phyloP scores from a whole-genome alignment of 2,113 vertebrate genomes.

The Girardinichthys multiradiatus region DNA sequence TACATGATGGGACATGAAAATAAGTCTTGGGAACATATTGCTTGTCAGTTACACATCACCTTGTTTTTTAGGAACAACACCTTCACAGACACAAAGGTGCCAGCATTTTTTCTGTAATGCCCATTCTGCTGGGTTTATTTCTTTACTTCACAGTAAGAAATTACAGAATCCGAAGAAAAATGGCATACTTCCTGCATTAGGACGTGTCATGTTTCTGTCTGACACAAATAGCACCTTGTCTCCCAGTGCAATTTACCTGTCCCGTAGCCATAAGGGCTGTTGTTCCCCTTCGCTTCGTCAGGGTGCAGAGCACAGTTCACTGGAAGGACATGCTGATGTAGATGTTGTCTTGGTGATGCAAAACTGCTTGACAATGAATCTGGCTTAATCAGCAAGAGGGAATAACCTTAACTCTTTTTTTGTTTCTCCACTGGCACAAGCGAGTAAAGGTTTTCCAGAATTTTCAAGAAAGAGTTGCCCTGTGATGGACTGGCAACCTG shows the following conservation, averaged over 20 bases:
- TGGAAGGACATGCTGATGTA: slow-evolving; percentile 78
- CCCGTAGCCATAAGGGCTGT: slow-evolving; percentile 70
- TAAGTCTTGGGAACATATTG: slow-evolving; percentile 54
- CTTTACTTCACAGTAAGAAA: slow-evolving; percentile 56
- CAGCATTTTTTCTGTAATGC: slow-evolving; percentile 48
- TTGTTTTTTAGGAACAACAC: slow-evolving; percentile 49
- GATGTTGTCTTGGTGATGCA: slow-evolving; percentile 73
- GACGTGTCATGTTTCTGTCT: slow-evolving; percentile 72
- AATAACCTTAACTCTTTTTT: not conserved
- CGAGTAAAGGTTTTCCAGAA: slow-evolving; percentile 24
- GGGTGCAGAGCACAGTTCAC: slow-evolving; percentile 76
- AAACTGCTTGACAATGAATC: slow-evolving; percentile 48
- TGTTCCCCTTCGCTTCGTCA: slow-evolving; percentile 69
- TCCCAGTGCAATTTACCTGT: slow-evolving; percentile 71
- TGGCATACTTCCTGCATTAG: slow-evolving; percentile 67
- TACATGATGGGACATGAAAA: slow-evolving; percentile 62
- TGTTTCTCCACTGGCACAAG: not conserved
- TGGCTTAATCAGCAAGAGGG: slow-evolving; percentile 8
- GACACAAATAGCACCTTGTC: slow-evolving; percentile 59
- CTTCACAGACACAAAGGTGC: slow-evolving; percentile 58
- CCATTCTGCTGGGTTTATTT: slow-evolving; percentile 58
- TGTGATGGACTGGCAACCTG: too few species aligned
- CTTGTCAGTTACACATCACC: slow-evolving; percentile 67
- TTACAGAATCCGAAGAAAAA: slow-evolving; percentile 21
- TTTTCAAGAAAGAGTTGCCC: slow-evolving; percentile 18